Evolutionary conservation across 2,113 vertebrate genomes (phyloP).

Genomic region (Lonchura striata): DNA sequence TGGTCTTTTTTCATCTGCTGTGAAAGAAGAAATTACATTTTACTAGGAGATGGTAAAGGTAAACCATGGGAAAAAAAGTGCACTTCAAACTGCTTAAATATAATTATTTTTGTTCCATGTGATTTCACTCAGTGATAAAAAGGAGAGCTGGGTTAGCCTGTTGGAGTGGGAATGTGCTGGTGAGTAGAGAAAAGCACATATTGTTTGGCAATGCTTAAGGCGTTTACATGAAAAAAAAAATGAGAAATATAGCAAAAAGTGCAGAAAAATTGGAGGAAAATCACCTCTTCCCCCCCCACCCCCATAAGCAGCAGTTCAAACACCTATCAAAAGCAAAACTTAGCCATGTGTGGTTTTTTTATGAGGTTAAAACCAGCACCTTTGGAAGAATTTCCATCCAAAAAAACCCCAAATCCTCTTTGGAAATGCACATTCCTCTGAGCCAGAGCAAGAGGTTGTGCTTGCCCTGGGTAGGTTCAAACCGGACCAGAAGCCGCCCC

Average conservation of each 20-base stretch:
- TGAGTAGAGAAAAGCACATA: not conserved
- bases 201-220: not conserved
- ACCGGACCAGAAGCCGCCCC: not conserved
- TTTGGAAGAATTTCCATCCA: not conserved
- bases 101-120: conserved; percentile 63
- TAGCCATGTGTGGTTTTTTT: not conserved
- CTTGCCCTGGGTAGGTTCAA: not conserved
- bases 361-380: not conserved
- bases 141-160: not conserved
- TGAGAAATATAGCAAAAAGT: not conserved
- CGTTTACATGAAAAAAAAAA: not conserved
- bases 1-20: conserved; percentile 60
- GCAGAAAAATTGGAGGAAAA: not conserved
- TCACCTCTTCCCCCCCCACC: rapidly evolving
- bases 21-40: conserved; percentile 70
- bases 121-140: conserved; percentile 48
- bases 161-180: not conserved
- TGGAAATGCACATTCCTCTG: rapidly evolving
- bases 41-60: conserved; percentile 69
- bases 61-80: conserved; percentile 62
- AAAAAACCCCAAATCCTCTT: not conserved
- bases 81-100: conserved; percentile 52
- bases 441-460: not conserved
- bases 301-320: not conserved
- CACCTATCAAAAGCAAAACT: not conserved